Percentiles rank a stretch among this genome's conserved stretches.
These are phyloP conservation scores for Gerris buenoi DNA, from an alignment of 1,140 invertebrate species.

Conservation along the genomic window DNA sequence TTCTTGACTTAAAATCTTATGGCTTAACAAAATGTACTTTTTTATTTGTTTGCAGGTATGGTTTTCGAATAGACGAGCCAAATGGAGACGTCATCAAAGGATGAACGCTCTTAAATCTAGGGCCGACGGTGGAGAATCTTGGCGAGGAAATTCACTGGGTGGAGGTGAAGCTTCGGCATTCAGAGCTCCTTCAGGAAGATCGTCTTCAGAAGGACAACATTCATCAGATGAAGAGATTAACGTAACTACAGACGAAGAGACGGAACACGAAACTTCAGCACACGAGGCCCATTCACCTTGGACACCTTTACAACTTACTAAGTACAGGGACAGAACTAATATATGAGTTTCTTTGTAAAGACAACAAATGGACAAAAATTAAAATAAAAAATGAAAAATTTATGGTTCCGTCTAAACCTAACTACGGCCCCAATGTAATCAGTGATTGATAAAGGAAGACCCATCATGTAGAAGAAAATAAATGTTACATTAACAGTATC, in stretches of 20 bases:
- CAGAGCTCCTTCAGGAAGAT: conserved; percentile 37
- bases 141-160: conserved; percentile 33
- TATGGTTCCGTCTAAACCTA: too few relatives aligned
- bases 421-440: too few relatives aligned
- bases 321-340: background rate
- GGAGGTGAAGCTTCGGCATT: conserved; percentile 80
- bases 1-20: too few relatives aligned
- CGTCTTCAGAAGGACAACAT: conserved; percentile 7
- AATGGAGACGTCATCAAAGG: conserved; percentile 87
- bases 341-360: background rate
- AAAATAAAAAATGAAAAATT: too few relatives aligned
- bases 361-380: too few relatives aligned
- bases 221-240: conserved; percentile 24
- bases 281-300: conserved; percentile 3
- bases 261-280: background rate
- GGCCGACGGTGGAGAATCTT: conserved; percentile 21
- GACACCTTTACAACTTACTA: background rate
- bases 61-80: conserved; percentile 97
- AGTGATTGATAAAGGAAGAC: too few relatives aligned
- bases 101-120: conserved; percentile 74
- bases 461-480: too few relatives aligned
- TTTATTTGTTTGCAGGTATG: conserved; percentile 55
- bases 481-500: too few relatives aligned
- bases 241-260: conserved; percentile 24
- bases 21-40: too few relatives aligned